Evolutionary conservation across 2,797 vertebrate species (phyloP).

Genomic region (Acrossocheilus fasciatus): DNA sequence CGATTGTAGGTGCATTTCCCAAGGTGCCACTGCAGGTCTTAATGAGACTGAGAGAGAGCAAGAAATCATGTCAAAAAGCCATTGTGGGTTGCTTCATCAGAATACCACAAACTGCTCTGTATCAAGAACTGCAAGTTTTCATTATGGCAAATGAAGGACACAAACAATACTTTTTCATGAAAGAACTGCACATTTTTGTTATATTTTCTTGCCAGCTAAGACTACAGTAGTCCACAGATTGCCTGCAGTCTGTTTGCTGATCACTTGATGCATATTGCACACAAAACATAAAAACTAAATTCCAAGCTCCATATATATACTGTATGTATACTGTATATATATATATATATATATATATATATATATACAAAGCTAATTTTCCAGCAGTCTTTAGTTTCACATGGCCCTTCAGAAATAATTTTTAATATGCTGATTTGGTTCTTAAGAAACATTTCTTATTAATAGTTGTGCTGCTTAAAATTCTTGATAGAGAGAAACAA

Average conservation of each 20-base stretch:
- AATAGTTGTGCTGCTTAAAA: background rate
- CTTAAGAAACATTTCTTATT: background rate
- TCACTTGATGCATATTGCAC: background rate
- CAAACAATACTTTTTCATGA: slow-evolving; percentile 52
- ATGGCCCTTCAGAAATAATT: background rate
- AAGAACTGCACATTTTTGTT: slow-evolving; percentile 52
- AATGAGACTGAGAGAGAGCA: background rate
- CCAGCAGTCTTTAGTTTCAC: background rate
- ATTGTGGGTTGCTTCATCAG: slow-evolving; percentile 17
- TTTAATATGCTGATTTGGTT: background rate
- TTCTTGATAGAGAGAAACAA: background rate
- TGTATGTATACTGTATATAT: too few relatives aligned
- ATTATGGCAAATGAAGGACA: slow-evolving; percentile 6
- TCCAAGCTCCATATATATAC: too few relatives aligned
- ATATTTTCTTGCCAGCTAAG: slow-evolving; percentile 65
- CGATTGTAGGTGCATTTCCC: slow-evolving; percentile 66
- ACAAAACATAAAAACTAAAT: too few relatives aligned
- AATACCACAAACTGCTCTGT: slow-evolving; percentile 16
- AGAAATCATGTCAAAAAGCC: slow-evolving; percentile 27
- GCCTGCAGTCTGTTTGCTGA: too few relatives aligned
- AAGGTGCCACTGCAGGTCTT: slow-evolving; percentile 44
- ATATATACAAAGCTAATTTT: too few relatives aligned
- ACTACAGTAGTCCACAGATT: background rate
- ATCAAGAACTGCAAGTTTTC: slow-evolving; percentile 12
- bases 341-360: too few relatives aligned